phyloP scores from a whole-genome alignment of 1,140 invertebrate genomes.

The Medauroidea extradentata region DNA sequence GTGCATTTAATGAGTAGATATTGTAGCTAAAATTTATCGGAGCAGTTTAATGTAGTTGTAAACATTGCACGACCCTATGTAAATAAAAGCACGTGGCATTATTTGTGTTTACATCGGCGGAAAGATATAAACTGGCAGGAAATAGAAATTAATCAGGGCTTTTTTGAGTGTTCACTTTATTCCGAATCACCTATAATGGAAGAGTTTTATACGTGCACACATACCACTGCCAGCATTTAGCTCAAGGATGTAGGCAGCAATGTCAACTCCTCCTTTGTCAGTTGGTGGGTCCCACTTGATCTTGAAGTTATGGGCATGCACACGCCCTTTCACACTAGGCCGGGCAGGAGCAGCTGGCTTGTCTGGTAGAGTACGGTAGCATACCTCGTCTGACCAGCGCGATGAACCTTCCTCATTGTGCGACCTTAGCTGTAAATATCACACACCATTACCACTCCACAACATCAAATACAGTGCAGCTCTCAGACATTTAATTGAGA shows the following conservation, averaged over 20 bases:
- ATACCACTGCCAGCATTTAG: slow-evolving; percentile 49
- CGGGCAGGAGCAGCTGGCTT: slow-evolving; percentile 67
- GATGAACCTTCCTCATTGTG: slow-evolving; percentile 77
- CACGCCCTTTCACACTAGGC: slow-evolving; percentile 69
- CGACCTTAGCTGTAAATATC: slow-evolving; percentile 55
- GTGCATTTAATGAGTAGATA: too few species aligned
- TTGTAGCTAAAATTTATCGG: too few species aligned
- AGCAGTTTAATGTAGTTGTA: too few species aligned
- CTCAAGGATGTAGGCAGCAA: slow-evolving; percentile 67
- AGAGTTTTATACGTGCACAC: slow-evolving; percentile 5
- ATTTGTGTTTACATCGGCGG: too few species aligned
- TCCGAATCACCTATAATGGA: too few species aligned
- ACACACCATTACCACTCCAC: not conserved
- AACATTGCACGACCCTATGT: too few species aligned
- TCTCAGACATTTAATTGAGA: too few species aligned
- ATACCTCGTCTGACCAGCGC: slow-evolving; percentile 74
- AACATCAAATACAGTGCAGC: too few species aligned
- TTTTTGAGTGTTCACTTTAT: too few species aligned
- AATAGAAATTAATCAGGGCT: too few species aligned
- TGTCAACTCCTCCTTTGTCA: slow-evolving; percentile 72
- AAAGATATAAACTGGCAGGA: too few species aligned
- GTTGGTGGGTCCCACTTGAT: slow-evolving; percentile 75
- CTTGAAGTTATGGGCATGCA: slow-evolving; percentile 70
- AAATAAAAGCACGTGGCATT: too few species aligned
- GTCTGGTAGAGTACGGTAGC: slow-evolving; percentile 69